These are phyloP conservation scores for Sturnira hondurensis DNA, from an alignment of 2,113 vertebrate species.

Conservation along the genomic window DNA sequence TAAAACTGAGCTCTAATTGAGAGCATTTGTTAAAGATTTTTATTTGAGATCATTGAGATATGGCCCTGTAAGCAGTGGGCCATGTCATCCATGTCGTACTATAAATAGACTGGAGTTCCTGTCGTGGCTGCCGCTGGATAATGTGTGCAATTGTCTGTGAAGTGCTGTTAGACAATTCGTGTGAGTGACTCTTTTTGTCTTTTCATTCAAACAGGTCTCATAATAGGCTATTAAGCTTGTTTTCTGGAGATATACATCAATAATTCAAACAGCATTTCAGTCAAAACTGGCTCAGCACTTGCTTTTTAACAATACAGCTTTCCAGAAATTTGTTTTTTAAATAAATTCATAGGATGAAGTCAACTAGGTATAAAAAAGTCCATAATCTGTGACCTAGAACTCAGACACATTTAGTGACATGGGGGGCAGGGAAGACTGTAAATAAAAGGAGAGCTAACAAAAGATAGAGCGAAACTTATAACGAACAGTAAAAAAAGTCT, in stretches of 20 bases:
- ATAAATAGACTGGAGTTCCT: constrained; percentile 65
- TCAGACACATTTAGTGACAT: neutral
- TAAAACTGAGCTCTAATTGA: constrained; percentile 69
- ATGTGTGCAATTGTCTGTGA: constrained; percentile 78
- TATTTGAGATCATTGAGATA: constrained; percentile 75
- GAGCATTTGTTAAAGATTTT: constrained; percentile 66
- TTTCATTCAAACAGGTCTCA: constrained; percentile 68
- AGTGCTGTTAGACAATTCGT: constrained; percentile 72
- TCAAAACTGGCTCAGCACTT: constrained; percentile 50
- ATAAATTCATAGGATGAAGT: constrained; percentile 27
- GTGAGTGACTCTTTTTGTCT: constrained; percentile 58
- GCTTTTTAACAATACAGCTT: constrained; percentile 27
- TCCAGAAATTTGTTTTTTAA: constrained; percentile 47
- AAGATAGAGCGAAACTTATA: neutral
- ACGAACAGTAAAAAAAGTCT: neutral
- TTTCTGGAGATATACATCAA: constrained; percentile 66
- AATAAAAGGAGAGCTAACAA: neutral
- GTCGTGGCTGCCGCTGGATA: constrained; percentile 70
- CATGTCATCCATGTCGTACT: constrained; percentile 63
- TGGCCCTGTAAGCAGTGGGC: constrained; percentile 50
- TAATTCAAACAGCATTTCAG: constrained; percentile 64
- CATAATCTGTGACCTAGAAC: neutral
- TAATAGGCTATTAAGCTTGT: constrained; percentile 68
- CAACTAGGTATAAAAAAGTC: constrained; percentile 19
- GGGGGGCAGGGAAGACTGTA: neutral